Conservation (phyloP, 92 coral and sea anemone genomes). For the Paragorgia papillata region DNA sequence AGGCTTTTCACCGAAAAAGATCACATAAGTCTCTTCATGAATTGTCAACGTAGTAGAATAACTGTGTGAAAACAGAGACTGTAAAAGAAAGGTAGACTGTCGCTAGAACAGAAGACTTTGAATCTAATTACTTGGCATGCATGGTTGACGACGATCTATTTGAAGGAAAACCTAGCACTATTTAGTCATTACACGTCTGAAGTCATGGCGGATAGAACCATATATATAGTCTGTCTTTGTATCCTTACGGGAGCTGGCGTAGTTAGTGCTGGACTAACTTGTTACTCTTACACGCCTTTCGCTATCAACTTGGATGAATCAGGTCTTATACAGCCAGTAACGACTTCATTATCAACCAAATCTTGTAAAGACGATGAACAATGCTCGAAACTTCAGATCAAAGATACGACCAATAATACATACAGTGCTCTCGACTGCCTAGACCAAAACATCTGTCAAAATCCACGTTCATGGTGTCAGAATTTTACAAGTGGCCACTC, state of each 20-base stretch:
- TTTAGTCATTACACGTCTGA: background rate
- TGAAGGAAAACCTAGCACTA: no score
- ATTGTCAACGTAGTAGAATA: no score
- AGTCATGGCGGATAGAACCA: background rate
- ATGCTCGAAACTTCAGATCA: conserved; percentile 25
- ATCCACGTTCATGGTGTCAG: conserved; percentile 32
- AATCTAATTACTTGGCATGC: no score
- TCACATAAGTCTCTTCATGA: no score
- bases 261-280: conserved; percentile 6
- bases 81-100: no score
- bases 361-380: conserved; percentile 15
- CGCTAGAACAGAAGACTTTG: no score
- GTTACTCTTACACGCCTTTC: conserved; percentile 13
- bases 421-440: conserved; percentile 37
- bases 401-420: conserved; percentile 21
- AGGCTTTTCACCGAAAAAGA: no score
- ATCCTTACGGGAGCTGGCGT: background rate
- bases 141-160: no score
- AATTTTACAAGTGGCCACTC: background rate
- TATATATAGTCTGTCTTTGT: background rate
- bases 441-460: conserved; percentile 19
- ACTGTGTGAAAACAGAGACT: no score
- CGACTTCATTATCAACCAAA: conserved; percentile 15
- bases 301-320: background rate
- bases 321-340: background rate